A percentile compares a stretch with the other conserved stretches of the same genome.
phyloP scores from a whole-genome alignment of 1,140 invertebrate species.

The Sarcophaga bullata region DNA sequence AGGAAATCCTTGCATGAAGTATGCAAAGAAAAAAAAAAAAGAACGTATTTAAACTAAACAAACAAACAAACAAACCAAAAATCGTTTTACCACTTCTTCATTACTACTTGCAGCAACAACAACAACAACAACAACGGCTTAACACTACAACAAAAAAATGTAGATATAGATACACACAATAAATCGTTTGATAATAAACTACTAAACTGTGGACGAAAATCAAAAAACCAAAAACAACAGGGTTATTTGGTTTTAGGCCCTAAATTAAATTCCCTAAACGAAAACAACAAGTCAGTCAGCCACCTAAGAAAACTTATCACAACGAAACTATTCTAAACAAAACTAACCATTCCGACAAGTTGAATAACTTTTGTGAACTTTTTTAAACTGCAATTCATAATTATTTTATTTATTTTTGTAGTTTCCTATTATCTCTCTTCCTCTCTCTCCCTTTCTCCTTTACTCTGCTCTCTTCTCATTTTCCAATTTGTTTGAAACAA shows the following conservation, averaged over 20 bases:
- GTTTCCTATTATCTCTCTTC: not conserved
- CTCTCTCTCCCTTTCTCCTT: not conserved
- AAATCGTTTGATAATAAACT: not conserved
- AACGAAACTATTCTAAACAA: not conserved
- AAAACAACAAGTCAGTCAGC: not conserved
- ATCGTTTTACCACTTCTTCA: not conserved
- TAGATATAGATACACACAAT: constrained; percentile 16
- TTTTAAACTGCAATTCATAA: not conserved
- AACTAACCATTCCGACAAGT: not conserved
- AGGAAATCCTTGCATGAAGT: not conserved
- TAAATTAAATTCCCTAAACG: not conserved
- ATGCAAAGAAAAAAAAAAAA: no score
- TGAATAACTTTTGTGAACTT: constrained; percentile 13
- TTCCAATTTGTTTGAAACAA: no score
- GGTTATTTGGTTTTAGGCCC: constrained; percentile 9
- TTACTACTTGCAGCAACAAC: no score
- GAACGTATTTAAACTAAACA: not conserved
- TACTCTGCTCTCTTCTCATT: no score
- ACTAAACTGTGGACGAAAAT: no score
- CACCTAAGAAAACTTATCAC: no score
- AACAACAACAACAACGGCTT: no score
- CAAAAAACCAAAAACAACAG: not conserved
- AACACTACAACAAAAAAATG: no score
- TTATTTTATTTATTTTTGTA: not conserved
- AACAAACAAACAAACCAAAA: constrained; percentile 1